Percentiles rank a stretch among this genome's conserved stretches.
Conservation (phyloP, 2,888 invertebrate species). For the Troilus luridus region DNA sequence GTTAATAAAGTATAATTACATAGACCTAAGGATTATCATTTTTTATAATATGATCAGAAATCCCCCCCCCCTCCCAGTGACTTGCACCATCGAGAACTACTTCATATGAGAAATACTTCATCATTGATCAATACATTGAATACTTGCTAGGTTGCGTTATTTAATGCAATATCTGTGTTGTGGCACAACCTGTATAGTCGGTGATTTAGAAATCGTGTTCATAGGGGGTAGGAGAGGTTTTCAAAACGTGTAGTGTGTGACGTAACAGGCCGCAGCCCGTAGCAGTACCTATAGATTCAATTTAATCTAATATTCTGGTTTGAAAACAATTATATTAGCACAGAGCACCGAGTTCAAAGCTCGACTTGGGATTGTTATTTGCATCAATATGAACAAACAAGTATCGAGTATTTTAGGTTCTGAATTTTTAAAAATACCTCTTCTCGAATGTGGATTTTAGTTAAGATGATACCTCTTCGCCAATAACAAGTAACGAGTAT, state of each 20-base stretch:
- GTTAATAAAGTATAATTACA: neutral
- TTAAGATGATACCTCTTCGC: no score
- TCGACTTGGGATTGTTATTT: no score
- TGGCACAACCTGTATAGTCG: neutral
- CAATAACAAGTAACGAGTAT: no score
- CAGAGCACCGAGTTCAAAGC: no score
- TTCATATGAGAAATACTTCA: no score
- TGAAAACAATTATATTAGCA: no score
- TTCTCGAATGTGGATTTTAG: no score
- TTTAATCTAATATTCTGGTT: neutral
- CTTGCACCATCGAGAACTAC: neutral
- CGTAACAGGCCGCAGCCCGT: neutral
- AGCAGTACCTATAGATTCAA: neutral
- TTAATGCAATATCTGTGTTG: constrained; percentile 28
- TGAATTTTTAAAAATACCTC: no score
- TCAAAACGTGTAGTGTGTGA: neutral
- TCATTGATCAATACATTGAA: neutral
- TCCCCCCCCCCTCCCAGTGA: neutral
- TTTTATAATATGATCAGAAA: neutral
- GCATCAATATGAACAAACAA: no score
- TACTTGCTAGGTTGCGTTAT: neutral
- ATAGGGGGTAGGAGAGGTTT: neutral
- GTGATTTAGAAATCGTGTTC: constrained; percentile 20
- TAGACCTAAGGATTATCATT: neutral
- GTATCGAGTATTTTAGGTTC: no score